These are phyloP conservation scores for Napeogenes inachia DNA, from an alignment of 2,888 invertebrate genomes.

Conservation along the genomic window DNA sequence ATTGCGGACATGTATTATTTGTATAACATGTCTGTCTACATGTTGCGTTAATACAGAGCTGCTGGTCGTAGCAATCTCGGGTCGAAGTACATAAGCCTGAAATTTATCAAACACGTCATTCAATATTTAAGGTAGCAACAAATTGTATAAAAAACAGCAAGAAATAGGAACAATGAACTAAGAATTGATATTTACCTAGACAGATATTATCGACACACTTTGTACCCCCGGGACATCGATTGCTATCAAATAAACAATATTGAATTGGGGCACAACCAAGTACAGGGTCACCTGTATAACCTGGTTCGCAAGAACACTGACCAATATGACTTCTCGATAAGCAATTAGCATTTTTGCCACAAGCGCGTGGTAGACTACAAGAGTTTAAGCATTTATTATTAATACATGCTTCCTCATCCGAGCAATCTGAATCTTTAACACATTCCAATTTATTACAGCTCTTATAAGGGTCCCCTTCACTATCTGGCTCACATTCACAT, in stretches of 20 bases:
- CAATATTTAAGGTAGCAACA: slow-evolving; percentile 7
- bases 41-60: slow-evolving; percentile 90
- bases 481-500: slow-evolving; percentile 86
- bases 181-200: slow-evolving; percentile 64
- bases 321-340: slow-evolving; percentile 86
- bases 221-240: slow-evolving; percentile 89
- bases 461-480: slow-evolving; percentile 85
- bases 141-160: not conserved
- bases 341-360: slow-evolving; percentile 89
- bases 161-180: not conserved
- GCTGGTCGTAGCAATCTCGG: slow-evolving; percentile 90
- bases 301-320: slow-evolving; percentile 88
- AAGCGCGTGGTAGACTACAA: slow-evolving; percentile 87
- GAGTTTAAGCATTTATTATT: slow-evolving; percentile 89
- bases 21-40: slow-evolving; percentile 89
- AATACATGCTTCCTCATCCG: slow-evolving; percentile 83
- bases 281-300: slow-evolving; percentile 91
- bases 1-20: slow-evolving; percentile 89
- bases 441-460: slow-evolving; percentile 88
- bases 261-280: slow-evolving; percentile 90
- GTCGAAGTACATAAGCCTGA: slow-evolving; percentile 85
- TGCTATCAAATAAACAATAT: slow-evolving; percentile 85
- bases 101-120: slow-evolving; percentile 38
- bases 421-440: slow-evolving; percentile 86
- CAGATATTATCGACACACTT: slow-evolving; percentile 90